A percentile compares a stretch with the other conserved stretches of the same genome.
phyloP scores from a whole-genome alignment of 2,113 vertebrate genomes.

The Brienomyrus brachyistius region DNA sequence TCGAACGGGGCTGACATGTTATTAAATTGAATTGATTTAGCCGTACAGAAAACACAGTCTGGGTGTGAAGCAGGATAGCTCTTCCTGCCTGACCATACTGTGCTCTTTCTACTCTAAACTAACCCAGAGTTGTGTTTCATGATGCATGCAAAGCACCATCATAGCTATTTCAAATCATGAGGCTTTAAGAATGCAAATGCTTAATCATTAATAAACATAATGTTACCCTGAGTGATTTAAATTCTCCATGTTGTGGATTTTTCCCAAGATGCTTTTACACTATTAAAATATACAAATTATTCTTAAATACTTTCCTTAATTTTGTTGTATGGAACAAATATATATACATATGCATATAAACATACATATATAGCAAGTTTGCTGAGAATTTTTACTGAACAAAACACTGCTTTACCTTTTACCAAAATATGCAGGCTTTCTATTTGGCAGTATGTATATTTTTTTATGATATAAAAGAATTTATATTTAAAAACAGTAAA shows the following conservation, averaged over 20 bases:
- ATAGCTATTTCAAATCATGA: not conserved
- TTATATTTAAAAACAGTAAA: not conserved
- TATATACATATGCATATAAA: not conserved
- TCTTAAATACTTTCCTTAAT: not conserved
- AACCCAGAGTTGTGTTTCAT: not conserved
- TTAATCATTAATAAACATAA: not conserved
- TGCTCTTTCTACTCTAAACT: not conserved
- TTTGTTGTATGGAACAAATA: not conserved
- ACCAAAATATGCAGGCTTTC: not conserved
- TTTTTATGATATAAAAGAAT: not conserved
- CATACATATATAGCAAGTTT: not conserved
- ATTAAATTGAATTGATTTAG: not conserved
- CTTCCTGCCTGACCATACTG: not conserved
- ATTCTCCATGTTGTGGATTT: not conserved
- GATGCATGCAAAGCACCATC: not conserved
- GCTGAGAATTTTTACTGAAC: not conserved
- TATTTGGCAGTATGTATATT: not conserved
- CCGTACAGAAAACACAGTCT: not conserved
- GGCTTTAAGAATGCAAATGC: not conserved
- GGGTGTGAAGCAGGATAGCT: not conserved
- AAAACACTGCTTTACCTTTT: not conserved
- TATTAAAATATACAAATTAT: not conserved
- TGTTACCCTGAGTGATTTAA: not conserved
- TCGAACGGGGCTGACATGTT: not conserved
- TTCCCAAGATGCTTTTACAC: not conserved